phyloP scores from a whole-genome alignment of 2,888 invertebrate genomes.

The Strigamia transsilvanica region DNA sequence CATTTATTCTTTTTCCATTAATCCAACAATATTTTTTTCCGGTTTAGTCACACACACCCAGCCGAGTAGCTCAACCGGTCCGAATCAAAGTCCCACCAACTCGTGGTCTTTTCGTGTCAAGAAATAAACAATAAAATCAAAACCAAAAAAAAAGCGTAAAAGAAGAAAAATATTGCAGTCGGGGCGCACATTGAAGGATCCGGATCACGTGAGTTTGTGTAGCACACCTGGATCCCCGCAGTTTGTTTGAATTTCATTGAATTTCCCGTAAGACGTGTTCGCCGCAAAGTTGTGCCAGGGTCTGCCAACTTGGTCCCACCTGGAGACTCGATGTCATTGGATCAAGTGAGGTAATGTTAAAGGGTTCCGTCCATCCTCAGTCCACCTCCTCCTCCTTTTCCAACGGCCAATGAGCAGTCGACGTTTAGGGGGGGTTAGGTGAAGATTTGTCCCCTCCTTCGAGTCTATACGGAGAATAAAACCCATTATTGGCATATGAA shows the following conservation, averaged over 20 bases:
- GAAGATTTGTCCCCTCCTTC: neutral
- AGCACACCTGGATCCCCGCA: neutral
- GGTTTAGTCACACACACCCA: neutral
- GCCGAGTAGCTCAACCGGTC: neutral
- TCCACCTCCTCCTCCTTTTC: constrained; percentile 1
- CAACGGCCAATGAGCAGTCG: constrained; percentile 6
- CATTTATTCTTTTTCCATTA: too few relatives aligned
- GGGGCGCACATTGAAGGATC: too few relatives aligned
- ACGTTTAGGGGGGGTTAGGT: neutral
- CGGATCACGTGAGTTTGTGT: too few relatives aligned
- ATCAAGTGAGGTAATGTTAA: constrained; percentile 10
- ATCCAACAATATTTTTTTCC: neutral
- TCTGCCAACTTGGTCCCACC: constrained; percentile 6
- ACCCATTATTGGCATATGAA: neutral
- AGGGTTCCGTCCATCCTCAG: constrained; percentile 14
- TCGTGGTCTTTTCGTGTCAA: neutral
- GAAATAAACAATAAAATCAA: neutral
- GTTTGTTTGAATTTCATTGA: neutral
- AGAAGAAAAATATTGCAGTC: neutral
- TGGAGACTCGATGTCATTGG: constrained; percentile 18
- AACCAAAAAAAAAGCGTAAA: neutral
- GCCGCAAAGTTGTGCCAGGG: neutral
- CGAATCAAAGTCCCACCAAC: neutral
- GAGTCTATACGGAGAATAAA: neutral
- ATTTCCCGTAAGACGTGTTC: neutral